Percentiles rank a stretch among this genome's conserved stretches.
phyloP scores from a whole-genome alignment of 2,113 vertebrate species.

The Ginglymostoma cirratum region DNA sequence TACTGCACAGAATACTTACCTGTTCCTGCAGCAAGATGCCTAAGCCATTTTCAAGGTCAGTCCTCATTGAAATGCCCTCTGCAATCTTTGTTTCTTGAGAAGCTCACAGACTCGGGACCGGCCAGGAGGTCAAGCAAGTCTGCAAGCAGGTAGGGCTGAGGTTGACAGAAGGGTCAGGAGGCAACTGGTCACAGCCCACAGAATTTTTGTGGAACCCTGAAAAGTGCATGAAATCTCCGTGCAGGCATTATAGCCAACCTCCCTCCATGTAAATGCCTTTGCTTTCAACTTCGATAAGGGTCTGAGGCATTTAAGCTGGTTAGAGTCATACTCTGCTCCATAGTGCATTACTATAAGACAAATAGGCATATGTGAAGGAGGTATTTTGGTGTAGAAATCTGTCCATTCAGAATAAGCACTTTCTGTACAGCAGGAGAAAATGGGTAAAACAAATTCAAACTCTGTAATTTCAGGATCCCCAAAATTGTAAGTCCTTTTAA shows the following conservation, averaged over 20 bases:
- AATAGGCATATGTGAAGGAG: neutral
- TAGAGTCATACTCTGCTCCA: neutral
- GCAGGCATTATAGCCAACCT: neutral
- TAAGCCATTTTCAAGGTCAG: neutral
- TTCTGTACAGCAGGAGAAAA: neutral
- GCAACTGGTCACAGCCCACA: neutral
- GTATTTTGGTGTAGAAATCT: neutral
- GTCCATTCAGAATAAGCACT: neutral
- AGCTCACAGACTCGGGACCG: neutral
- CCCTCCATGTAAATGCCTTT: neutral
- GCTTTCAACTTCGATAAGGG: neutral
- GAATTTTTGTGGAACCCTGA: neutral
- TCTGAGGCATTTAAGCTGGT: neutral
- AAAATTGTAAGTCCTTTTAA: neutral
- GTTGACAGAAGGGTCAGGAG: neutral
- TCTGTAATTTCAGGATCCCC: neutral
- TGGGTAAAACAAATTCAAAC: neutral
- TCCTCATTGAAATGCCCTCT: neutral
- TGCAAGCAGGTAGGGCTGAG: neutral
- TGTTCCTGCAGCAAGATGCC: neutral
- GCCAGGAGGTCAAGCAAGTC: neutral
- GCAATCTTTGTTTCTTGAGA: neutral
- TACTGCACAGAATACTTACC: neutral
- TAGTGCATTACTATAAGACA: too few relatives aligned
- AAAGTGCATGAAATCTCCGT: neutral